Conservation (phyloP, 2,888 invertebrate genomes). For the Ichneumon xanthorius region DNA sequence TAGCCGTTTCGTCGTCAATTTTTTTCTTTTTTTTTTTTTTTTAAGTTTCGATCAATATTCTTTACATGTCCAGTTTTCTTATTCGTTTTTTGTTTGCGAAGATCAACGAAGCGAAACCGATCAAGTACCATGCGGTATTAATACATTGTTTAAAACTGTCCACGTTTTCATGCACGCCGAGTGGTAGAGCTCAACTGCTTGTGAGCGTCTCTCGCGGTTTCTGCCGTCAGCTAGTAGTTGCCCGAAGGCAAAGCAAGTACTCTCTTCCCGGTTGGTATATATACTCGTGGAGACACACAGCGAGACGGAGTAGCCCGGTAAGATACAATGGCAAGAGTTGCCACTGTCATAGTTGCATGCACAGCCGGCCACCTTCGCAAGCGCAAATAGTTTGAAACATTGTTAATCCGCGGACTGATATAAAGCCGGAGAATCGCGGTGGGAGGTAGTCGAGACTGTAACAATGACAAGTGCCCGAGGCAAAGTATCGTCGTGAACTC, state of each 20-base stretch:
- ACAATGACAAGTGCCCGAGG: slow-evolving; percentile 65
- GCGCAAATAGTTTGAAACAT: slow-evolving; percentile 75
- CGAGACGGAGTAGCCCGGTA: slow-evolving; percentile 40
- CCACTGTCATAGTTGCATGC: slow-evolving; percentile 53
- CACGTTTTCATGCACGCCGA: slow-evolving; percentile 13
- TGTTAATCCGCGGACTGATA: slow-evolving; percentile 72
- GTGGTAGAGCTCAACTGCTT: not conserved
- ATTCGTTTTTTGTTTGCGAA: not conserved
- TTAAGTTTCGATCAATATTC: no score
- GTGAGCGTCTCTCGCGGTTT: slow-evolving; percentile 28
- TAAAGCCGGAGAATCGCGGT: slow-evolving; percentile 51
- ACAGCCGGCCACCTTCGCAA: slow-evolving; percentile 62
- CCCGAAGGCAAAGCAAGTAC: slow-evolving; percentile 57
- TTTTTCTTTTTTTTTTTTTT: not conserved
- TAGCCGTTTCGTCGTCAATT: not conserved
- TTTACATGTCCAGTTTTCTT: no score
- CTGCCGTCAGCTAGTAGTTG: slow-evolving; percentile 39
- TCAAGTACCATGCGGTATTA: not conserved
- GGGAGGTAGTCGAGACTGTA: slow-evolving; percentile 53
- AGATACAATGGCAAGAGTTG: slow-evolving; percentile 62
- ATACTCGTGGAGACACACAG: slow-evolving; percentile 50
- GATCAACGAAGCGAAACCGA: not conserved
- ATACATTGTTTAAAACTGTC: slow-evolving; percentile 4
- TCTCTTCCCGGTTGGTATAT: slow-evolving; percentile 29
- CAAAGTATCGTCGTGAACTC: slow-evolving; percentile 63